Conservation (phyloP, 2,888 invertebrate species). For the Eristalinus aeneus region DNA sequence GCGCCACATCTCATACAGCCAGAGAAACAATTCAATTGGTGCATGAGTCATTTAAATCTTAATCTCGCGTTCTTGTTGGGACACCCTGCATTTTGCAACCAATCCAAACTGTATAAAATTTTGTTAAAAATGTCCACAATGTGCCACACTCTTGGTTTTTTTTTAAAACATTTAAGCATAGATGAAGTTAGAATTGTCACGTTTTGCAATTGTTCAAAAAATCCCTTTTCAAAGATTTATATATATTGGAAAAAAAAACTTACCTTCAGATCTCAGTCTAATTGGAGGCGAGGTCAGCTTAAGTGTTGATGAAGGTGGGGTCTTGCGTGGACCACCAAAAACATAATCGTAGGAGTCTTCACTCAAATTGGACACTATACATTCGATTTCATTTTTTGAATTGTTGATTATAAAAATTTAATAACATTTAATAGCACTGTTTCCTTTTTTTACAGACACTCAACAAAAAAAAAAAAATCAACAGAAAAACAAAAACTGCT, state of each 20-base stretch:
- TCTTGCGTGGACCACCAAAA: constrained; percentile 81
- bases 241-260: constrained; percentile 63
- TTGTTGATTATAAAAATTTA: neutral
- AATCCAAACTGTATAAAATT: too few species aligned
- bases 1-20: too few species aligned
- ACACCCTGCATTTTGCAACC: too few species aligned
- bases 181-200: neutral
- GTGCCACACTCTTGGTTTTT: too few species aligned
- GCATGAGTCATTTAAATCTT: too few species aligned
- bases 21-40: too few species aligned
- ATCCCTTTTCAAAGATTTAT: neutral
- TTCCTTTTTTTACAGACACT: neutral
- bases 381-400: constrained; percentile 19
- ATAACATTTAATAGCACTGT: neutral
- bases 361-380: constrained; percentile 81
- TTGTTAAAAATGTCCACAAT: too few species aligned
- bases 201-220: neutral
- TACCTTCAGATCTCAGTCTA: constrained; percentile 81
- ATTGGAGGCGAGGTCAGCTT: constrained; percentile 82
- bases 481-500: constrained; percentile 37
- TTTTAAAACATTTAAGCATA: too few species aligned
- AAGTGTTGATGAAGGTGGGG: constrained; percentile 81
- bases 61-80: too few species aligned
- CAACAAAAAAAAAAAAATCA: constrained; percentile 18
- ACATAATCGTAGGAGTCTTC: constrained; percentile 82